A percentile compares a stretch with the other conserved stretches of the same genome.
These are phyloP conservation scores for Diabrotica virgifera DNA, from an alignment of 1,140 invertebrate species.

Conservation along the genomic window DNA sequence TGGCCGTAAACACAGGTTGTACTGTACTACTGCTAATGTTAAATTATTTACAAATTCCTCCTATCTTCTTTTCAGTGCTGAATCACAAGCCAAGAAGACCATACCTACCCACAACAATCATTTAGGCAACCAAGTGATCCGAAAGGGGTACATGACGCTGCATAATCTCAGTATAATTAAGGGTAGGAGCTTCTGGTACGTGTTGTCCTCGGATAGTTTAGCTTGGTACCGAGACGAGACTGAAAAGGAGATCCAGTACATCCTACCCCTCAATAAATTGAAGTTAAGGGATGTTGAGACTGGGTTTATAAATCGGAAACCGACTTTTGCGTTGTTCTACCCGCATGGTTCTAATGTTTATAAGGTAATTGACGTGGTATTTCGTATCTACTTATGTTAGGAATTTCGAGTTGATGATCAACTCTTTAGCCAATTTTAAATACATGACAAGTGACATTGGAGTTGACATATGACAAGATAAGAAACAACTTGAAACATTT, in stretches of 20 bases:
- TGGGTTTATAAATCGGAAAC: constrained; percentile 97
- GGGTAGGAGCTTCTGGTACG: constrained; percentile 97
- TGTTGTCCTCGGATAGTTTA: constrained; percentile 96
- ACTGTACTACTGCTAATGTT: no score
- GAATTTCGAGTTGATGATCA: no score
- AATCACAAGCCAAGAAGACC: constrained; percentile 91
- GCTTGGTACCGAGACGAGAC: constrained; percentile 99
- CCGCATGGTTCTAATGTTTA: constrained; percentile 93
- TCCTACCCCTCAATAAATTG: constrained; percentile 95
- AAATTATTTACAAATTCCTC: no score
- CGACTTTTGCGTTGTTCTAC: constrained; percentile 97
- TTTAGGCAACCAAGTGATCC: constrained; percentile 95
- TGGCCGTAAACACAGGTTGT: no score
- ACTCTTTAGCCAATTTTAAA: no score
- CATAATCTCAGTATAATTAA: constrained; percentile 98
- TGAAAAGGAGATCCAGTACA: constrained; percentile 99
- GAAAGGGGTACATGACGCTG: constrained; percentile 98
- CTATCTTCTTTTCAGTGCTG: constrained; percentile 69
- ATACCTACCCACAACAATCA: constrained; percentile 76
- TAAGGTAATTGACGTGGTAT: constrained; percentile 63
- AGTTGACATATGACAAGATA: no score
- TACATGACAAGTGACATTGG: no score
- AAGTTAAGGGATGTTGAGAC: constrained; percentile 91
- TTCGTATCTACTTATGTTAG: neutral
- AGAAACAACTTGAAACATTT: no score